Evolutionary conservation across 1,140 invertebrate species (phyloP), one percentile per base, ranked within the genome.

Genomic region (Dolichoris vasculosae): DNA sequence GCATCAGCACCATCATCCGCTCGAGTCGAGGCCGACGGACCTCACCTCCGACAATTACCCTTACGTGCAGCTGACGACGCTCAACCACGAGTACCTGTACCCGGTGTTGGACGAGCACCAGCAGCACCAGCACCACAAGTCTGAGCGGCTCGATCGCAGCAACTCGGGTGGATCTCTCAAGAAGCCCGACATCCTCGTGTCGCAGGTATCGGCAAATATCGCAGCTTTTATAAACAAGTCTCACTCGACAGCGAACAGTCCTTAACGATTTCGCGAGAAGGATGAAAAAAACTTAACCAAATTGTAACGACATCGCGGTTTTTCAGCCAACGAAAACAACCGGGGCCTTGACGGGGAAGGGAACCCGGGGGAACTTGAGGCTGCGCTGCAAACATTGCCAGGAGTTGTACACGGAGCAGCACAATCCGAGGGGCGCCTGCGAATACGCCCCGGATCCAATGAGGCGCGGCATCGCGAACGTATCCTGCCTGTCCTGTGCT

Each of bases 401-500:
- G 90, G 95, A 97, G 91, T 93, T 96, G 87, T 97, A 96, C 89
- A 92, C 94, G 67, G 95, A 96, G 88, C 97, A 97, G 82, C 95
- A 96, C 67, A 98, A 98, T 93, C 94, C 95, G 38, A 94, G 96
- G 38, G 98, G 97, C 32, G 95, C 96, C 43, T 99, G 98, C 93
- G 96, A 98, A 90, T 97, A 96, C 91, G 97, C 97, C 6, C 98
- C 98, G 1, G 98, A 99, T 94, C 95, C 95, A 86, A 95, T 97
- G 88, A 95, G 95, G 87, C 95, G 95, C 35, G 96, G 96, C 88
- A 97, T 99, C 86, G 96, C 98, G 89, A 95, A 94, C 84, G 95
- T 98, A 46, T 96, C 97, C 32, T 98, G 98, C 91, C 96, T 99
- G 85, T 95, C 95, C 26, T 97, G 97, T 90, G 97, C 97, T 43